Conservation (phyloP, 1,140 invertebrate species). For the Neodiprion lecontei region DNA sequence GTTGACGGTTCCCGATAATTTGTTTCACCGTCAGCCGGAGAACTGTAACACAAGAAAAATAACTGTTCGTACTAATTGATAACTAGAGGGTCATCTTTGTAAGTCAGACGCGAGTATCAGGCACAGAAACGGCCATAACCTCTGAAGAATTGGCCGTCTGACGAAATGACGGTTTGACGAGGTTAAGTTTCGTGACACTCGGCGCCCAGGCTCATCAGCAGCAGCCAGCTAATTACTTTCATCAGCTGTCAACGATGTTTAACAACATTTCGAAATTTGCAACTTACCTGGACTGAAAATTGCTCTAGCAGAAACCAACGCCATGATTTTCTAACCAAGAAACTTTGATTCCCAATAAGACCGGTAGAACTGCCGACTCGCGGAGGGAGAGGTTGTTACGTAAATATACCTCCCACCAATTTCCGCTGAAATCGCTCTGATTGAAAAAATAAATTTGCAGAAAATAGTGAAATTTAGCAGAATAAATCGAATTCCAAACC, state of each 20-base stretch:
- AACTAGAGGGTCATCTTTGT: too few species aligned
- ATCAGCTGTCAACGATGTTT: not conserved
- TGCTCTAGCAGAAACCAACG: constrained; percentile 45
- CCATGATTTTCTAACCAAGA: constrained; percentile 43
- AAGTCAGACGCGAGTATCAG: too few species aligned
- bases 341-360: not conserved
- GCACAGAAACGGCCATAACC: too few species aligned
- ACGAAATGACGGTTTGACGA: too few species aligned
- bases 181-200: too few species aligned
- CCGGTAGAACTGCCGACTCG: not conserved
- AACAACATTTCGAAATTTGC: not conserved
- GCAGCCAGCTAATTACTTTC: too few species aligned
- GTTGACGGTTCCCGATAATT: constrained; percentile 37
- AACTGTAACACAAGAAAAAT: constrained; percentile 42
- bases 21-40: constrained; percentile 43
- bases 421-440: not conserved
- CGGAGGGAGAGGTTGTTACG: not conserved
- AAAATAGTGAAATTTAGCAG: too few species aligned
- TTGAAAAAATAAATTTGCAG: too few species aligned
- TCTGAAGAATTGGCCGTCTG: too few species aligned
- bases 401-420: not conserved
- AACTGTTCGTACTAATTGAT: not conserved
- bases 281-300: constrained; percentile 53
- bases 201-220: too few species aligned
- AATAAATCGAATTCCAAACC: too few species aligned